Conservation (phyloP, 2,888 invertebrate genomes). For the Ormyrus thymus region DNA sequence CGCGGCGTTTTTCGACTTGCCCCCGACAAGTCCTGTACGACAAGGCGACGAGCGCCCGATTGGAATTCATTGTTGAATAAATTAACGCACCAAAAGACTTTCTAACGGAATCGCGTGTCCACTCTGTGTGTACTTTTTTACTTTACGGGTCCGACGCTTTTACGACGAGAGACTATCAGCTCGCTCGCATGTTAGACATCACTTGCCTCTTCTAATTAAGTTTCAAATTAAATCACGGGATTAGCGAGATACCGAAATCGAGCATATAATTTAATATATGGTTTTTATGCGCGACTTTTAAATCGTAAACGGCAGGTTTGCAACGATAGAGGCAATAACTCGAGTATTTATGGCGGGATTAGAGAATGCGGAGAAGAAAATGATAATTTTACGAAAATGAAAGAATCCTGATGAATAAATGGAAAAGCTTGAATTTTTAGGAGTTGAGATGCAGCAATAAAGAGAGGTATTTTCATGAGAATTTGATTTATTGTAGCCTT, state of each 20-base stretch:
- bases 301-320: conserved; percentile 40
- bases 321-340: neutral
- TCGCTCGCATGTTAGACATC: conserved; percentile 21
- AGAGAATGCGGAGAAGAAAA: neutral
- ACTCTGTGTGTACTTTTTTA: neutral
- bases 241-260: conserved; percentile 24
- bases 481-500: too few species aligned
- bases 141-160: conserved; percentile 35
- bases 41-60: neutral
- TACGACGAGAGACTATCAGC: conserved; percentile 11
- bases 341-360: conserved; percentile 27
- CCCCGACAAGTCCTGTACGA: neutral
- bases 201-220: conserved; percentile 48
- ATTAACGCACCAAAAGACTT: conserved; percentile 26
- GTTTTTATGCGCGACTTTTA: conserved; percentile 12
- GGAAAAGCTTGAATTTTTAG: too few species aligned
- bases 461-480: too few species aligned
- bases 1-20: neutral
- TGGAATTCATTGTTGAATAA: conserved; percentile 40
- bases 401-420: neutral
- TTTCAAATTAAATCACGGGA: conserved; percentile 42
- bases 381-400: neutral
- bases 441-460: too few species aligned
- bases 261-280: neutral
- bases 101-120: conserved; percentile 27